A percentile compares a stretch with the other conserved stretches of the same genome.
Evolutionary conservation across 2,888 invertebrate genomes (phyloP).

Genomic region (Deilephila elpenor): DNA sequence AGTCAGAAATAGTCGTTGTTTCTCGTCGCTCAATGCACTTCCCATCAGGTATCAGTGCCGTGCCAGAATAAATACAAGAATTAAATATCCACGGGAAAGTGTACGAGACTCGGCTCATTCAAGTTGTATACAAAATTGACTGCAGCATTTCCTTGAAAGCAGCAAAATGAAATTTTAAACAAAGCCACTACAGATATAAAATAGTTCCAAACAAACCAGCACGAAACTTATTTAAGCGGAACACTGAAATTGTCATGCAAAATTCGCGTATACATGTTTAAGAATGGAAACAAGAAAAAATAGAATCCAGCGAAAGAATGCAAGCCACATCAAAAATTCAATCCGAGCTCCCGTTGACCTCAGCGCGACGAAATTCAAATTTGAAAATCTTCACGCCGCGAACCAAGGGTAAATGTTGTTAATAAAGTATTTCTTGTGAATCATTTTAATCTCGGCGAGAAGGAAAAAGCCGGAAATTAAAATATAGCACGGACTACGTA

Average conservation of each 20-base stretch:
- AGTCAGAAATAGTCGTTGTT: no score
- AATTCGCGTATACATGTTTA: slow-evolving; percentile 17
- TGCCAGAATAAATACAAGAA: no score
- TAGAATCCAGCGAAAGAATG: slow-evolving; percentile 24
- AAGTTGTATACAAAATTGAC: no score
- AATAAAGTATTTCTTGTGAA: slow-evolving; percentile 37
- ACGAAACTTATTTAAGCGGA: slow-evolving; percentile 15
- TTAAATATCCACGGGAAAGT: no score
- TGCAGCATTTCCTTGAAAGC: neutral
- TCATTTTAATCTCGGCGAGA: slow-evolving; percentile 38
- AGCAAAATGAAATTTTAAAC: neutral
- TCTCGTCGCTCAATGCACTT: no score
- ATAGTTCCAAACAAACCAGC: neutral
- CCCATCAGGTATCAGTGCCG: no score
- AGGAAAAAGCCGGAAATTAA: slow-evolving; percentile 43
- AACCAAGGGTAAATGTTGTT: slow-evolving; percentile 30
- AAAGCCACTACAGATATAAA: neutral
- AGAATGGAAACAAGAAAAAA: slow-evolving; percentile 25
- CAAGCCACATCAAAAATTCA: slow-evolving; percentile 32
- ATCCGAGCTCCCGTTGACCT: slow-evolving; percentile 25
- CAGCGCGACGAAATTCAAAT: slow-evolving; percentile 30
- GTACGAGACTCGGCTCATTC: no score
- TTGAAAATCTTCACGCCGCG: slow-evolving; percentile 29
- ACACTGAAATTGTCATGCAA: slow-evolving; percentile 24
- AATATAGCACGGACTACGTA: slow-evolving; percentile 36